phyloP scores from a whole-genome alignment of 2,113 vertebrate species.

The Marcusenius ussheri region DNA sequence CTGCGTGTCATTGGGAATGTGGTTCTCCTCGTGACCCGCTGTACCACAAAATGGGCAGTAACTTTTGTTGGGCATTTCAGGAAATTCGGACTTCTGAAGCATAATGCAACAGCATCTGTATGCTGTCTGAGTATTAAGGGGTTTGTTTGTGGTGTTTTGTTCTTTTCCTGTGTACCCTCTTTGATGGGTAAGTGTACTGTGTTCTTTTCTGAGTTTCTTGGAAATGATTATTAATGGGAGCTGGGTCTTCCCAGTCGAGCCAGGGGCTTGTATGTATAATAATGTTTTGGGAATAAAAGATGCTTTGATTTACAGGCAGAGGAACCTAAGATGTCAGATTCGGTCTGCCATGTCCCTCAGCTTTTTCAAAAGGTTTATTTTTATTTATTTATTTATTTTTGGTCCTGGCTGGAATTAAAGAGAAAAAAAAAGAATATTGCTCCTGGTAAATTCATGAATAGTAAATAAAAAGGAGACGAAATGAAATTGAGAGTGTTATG shows the following conservation, averaged over 20 bases:
- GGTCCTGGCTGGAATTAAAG: slow-evolving; percentile 19
- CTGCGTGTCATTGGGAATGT: slow-evolving; percentile 2
- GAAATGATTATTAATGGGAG: slow-evolving; percentile 2
- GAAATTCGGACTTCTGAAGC: background rate
- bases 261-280: slow-evolving; percentile 13
- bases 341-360: slow-evolving; percentile 6
- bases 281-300: slow-evolving; percentile 15
- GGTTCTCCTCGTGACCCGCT: background rate
- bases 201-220: slow-evolving; percentile 11
- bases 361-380: background rate
- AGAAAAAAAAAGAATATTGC: slow-evolving; percentile 19
- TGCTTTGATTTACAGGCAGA: slow-evolving; percentile 6
- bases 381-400: slow-evolving; percentile 16
- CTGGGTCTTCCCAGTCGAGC: background rate
- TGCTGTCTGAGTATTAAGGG: background rate
- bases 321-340: background rate
- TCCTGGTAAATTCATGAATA: slow-evolving; percentile 18
- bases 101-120: background rate
- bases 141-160: background rate
- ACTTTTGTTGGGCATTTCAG: background rate
- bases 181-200: background rate
- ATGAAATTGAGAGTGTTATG: background rate
- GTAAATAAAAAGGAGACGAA: slow-evolving; percentile 3
- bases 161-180: background rate
- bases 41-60: background rate